phyloP scores from a whole-genome alignment of 2,888 invertebrate species.

The Sesia apiformis region DNA sequence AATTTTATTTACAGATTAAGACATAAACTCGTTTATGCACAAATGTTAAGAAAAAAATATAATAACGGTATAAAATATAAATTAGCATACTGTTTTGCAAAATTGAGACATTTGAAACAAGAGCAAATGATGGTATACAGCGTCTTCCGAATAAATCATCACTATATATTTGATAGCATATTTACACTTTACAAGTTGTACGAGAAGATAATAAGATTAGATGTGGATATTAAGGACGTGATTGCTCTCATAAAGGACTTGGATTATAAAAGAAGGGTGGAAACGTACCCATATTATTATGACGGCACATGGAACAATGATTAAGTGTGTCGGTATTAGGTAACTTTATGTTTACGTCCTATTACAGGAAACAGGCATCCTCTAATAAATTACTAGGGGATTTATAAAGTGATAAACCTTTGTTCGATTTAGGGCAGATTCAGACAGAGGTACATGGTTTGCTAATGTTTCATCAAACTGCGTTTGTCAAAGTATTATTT shows the following conservation, averaged over 20 bases:
- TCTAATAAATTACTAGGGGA: too few species aligned
- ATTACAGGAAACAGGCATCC: too few species aligned
- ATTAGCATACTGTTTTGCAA: constrained; percentile 27
- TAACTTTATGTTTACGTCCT: too few species aligned
- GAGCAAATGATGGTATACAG: constrained; percentile 20
- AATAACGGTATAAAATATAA: constrained; percentile 13
- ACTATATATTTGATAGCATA: background rate
- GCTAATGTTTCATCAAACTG: too few species aligned
- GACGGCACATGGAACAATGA: background rate
- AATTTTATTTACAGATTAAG: constrained; percentile 32
- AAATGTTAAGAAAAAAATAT: constrained; percentile 28
- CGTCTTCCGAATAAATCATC: constrained; percentile 3
- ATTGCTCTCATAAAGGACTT: constrained; percentile 9
- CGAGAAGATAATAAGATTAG: constrained; percentile 23
- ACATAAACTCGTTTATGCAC: constrained; percentile 24
- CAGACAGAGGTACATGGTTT: too few species aligned
- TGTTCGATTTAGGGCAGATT: too few species aligned
- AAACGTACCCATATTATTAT: background rate
- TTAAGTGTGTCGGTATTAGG: too few species aligned
- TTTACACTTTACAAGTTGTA: constrained; percentile 22
- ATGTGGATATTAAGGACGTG: constrained; percentile 23
- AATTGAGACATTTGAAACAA: constrained; percentile 19
- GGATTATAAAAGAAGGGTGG: constrained; percentile 3
- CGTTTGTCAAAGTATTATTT: too few species aligned
- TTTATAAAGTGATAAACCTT: too few species aligned